These are phyloP conservation scores for Pterocles burchelli DNA, from an alignment of 2,113 vertebrate genomes.

Conservation along the genomic window DNA sequence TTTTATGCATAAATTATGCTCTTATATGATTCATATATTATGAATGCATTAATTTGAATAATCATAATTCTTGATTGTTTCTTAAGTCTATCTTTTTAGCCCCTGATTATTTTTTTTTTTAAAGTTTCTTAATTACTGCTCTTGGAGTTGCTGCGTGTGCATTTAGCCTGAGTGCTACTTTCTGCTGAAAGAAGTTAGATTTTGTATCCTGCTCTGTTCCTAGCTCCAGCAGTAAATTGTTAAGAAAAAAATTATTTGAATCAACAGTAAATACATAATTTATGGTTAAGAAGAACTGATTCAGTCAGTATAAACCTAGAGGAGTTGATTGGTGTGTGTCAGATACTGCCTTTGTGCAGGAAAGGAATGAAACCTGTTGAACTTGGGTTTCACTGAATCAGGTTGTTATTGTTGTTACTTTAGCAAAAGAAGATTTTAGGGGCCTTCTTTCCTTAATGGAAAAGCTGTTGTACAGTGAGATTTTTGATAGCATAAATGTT, in stretches of 20 bases:
- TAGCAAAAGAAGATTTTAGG: neutral
- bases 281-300: neutral
- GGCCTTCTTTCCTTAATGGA: neutral
- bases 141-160: neutral
- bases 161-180: neutral
- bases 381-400: neutral
- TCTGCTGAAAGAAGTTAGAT: neutral
- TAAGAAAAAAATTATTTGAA: neutral
- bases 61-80: neutral
- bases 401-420: neutral
- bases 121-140: neutral
- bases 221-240: neutral
- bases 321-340: neutral
- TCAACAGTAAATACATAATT: neutral
- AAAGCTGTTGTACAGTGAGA: constrained; percentile 19
- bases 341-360: neutral
- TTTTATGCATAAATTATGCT: neutral
- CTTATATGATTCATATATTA: neutral
- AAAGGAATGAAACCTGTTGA: neutral
- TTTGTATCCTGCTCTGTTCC: neutral
- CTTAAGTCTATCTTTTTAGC: neutral
- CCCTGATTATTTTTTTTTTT: neutral
- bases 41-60: neutral
- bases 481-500: neutral
- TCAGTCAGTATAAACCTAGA: neutral